Conservation (phyloP, 2,113 vertebrate genomes). For the Gymnarchus niloticus region DNA sequence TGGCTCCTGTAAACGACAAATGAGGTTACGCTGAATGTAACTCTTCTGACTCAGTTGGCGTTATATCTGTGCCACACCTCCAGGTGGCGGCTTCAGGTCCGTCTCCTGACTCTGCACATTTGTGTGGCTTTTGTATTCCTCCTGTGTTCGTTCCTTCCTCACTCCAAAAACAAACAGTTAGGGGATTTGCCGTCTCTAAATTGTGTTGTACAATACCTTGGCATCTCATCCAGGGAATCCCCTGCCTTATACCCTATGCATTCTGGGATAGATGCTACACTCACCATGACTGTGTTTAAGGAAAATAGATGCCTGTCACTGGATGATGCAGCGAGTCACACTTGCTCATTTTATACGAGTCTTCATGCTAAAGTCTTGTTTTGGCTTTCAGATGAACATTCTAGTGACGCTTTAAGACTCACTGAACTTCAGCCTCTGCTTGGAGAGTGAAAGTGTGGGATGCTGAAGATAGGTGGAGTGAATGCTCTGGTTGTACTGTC, state of each 20-base stretch:
- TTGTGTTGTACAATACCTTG: background rate
- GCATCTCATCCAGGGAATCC: background rate
- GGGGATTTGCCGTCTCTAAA: background rate
- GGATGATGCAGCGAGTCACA: background rate
- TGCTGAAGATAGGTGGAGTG: background rate
- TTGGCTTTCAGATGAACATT: background rate
- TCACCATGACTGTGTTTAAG: background rate
- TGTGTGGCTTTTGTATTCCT: background rate
- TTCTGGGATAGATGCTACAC: background rate
- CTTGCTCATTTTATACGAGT: background rate
- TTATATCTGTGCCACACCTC: too few species aligned
- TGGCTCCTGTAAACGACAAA: background rate
- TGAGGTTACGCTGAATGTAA: background rate
- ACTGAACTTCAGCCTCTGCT: constrained; percentile 5
- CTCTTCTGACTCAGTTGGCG: too few species aligned
- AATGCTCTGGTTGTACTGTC: background rate
- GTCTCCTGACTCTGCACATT: background rate
- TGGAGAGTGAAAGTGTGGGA: background rate
- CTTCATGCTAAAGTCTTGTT: background rate
- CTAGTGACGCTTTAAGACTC: background rate
- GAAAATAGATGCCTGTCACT: background rate
- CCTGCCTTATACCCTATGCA: background rate
- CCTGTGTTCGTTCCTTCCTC: background rate
- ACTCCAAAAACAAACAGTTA: background rate
- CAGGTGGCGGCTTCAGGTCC: background rate